Base-by-base conservation (phyloP, 2,888 invertebrate genomes). In the Eurytoma adleriae region DNA sequence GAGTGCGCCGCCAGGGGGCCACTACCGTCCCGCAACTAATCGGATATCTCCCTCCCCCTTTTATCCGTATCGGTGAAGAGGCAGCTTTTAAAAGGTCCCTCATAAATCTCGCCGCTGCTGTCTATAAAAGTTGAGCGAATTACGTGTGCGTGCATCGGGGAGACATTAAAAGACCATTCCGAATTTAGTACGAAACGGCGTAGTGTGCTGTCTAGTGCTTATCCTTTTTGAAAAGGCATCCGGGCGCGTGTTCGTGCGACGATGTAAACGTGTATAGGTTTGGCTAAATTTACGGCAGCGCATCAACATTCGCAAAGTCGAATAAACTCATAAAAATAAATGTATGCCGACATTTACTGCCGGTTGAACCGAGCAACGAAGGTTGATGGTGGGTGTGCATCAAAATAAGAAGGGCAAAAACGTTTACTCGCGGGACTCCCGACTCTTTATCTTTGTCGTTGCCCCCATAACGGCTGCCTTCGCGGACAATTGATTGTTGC, bases 71-170 rank as follows among this genome's bases (percentile, higher is more conserved):
- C 61, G 78, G 83, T 82, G 30, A 30, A 83, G 79, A 80, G 80
- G 76, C 82, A 83, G 80, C 85, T 84, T 86, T 85, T 86, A 85
- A 86, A 88, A 86, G 85, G 82, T 81, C 78, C 85, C 85, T 71
- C 71, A 54, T 88, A 87, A 89, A 89, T 89, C 85, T 86, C 77
- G 73, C 73, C 66, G 79, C 3, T 76, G 81, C 83, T 87, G 86
- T 86, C 85, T 84, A 88, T 88, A 87, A 88, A 90, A 88, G 86
- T 87, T 85, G 85, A 84, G 85, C 83, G 86, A 87, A 86, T 85
- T 27, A 54, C 54, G 73, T 56, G 54, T 40, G 64, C 30, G n/a
- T 12, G 27, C 16, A 30, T 20, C 24, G 57, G 50, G 54, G 61
- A 70, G 12, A 3, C 71, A 71, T 71, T 78, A 78, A 78, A 66